phyloP scores from a whole-genome alignment of 2,888 invertebrate genomes.

The Euplagia quadripunctaria region DNA sequence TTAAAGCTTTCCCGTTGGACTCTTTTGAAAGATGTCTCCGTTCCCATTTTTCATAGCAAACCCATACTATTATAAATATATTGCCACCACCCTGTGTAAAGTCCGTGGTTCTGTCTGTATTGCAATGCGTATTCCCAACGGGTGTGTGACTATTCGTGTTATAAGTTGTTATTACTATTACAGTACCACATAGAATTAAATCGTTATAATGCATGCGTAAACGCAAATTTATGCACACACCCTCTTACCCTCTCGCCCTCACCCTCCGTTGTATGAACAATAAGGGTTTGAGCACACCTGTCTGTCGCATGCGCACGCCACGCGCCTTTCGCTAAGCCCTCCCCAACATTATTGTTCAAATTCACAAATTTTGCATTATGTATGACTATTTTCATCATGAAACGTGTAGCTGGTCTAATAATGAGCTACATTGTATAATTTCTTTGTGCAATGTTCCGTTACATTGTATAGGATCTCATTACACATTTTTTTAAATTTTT shows the following conservation, averaged over 20 bases:
- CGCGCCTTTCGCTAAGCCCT: constrained; percentile 61
- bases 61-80: neutral
- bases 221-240: constrained; percentile 40
- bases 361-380: constrained; percentile 46
- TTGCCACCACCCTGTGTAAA: neutral
- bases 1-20: neutral
- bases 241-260: constrained; percentile 54
- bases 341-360: constrained; percentile 52
- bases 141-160: neutral
- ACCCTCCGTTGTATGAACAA: constrained; percentile 36
- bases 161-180: neutral
- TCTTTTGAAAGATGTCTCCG: neutral
- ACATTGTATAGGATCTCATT: neutral
- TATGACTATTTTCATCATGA: constrained; percentile 52
- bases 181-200: constrained; percentile 1
- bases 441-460: constrained; percentile 13
- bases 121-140: neutral
- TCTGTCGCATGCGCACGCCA: constrained; percentile 59
- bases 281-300: constrained; percentile 62
- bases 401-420: constrained; percentile 41
- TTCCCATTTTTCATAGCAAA: too few relatives aligned
- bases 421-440: constrained; percentile 37
- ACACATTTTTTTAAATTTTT: neutral
- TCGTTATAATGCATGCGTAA: constrained; percentile 36
- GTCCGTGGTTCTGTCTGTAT: neutral